Evolutionary conservation across 2,888 invertebrate species (phyloP).

Genomic region (Hyles lineata): DNA sequence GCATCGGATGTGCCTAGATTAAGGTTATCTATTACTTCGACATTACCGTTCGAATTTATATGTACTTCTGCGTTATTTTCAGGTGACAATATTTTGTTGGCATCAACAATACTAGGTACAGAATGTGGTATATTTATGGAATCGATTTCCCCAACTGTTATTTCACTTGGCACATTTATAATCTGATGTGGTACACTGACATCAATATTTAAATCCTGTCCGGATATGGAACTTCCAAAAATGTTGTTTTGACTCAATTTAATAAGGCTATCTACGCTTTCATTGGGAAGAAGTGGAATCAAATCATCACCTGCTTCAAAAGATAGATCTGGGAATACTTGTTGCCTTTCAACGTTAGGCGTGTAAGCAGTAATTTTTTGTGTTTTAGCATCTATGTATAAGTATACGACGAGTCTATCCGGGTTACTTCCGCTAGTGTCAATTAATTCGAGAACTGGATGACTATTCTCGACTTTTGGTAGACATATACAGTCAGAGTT

Average conservation of each 20-base stretch:
- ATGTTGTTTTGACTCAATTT: slow-evolving; percentile 31
- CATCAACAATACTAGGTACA: not conserved
- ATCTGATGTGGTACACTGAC: not conserved
- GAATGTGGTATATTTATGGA: not conserved
- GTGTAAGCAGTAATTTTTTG: slow-evolving; percentile 52
- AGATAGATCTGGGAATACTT: slow-evolving; percentile 58
- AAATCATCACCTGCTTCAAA: slow-evolving; percentile 50
- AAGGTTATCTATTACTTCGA: not conserved
- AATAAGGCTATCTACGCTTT: slow-evolving; percentile 40
- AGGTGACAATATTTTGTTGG: not conserved
- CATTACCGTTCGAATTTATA: not conserved
- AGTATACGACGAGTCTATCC: slow-evolving; percentile 61
- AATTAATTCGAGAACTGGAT: slow-evolving; percentile 3
- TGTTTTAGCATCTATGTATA: slow-evolving; percentile 53
- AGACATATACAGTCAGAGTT: slow-evolving; percentile 18
- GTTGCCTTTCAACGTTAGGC: slow-evolving; percentile 60
- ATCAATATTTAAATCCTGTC: not conserved
- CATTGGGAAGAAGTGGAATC: slow-evolving; percentile 32
- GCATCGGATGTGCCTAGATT: not conserved
- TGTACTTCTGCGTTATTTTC: not conserved
- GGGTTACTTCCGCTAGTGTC: slow-evolving; percentile 39
- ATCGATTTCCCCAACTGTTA: not conserved
- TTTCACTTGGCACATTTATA: not conserved
- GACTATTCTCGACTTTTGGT: not conserved
- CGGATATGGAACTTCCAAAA: not conserved